Conservation (phyloP, 2,888 invertebrate genomes). For the Alentia gelatinosa region DNA sequence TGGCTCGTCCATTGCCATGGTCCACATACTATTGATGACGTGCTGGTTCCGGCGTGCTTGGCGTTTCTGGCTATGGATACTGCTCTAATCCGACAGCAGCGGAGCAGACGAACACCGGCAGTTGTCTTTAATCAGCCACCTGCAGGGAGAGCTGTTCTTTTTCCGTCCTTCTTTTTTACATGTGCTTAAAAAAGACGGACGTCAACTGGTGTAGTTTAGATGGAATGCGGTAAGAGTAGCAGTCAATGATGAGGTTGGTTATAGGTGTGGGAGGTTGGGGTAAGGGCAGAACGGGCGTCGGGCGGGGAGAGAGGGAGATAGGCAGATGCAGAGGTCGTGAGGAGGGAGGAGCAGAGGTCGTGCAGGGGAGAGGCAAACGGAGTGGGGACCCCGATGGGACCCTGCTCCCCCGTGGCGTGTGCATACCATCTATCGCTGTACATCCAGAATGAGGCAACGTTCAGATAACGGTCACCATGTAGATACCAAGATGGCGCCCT, state of each 20-base stretch:
- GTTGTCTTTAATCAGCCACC: constrained; percentile 51
- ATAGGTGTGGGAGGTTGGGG: background rate
- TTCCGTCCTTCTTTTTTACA: background rate
- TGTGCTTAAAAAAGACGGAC: background rate
- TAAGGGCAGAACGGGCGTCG: background rate
- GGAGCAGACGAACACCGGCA: background rate
- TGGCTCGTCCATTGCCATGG: background rate
- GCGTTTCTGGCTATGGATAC: no score
- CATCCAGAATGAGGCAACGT: constrained; percentile 9
- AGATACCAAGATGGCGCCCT: background rate
- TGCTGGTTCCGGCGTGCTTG: background rate
- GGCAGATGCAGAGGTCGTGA: background rate
- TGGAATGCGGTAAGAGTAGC: no score
- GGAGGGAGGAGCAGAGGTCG: background rate
- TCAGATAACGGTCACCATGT: constrained; percentile 5
- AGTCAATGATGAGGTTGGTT: background rate
- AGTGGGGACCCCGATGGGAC: background rate
- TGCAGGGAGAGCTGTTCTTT: constrained; percentile 14
- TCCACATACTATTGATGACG: no score
- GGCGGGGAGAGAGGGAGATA: background rate
- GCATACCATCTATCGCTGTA: background rate
- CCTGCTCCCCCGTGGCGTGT: background rate
- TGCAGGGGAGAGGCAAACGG: background rate
- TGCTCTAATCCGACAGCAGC: background rate
- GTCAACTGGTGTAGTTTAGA: background rate